Conservation (phyloP, 2,113 vertebrate genomes). For the Sorex araneus region DNA sequence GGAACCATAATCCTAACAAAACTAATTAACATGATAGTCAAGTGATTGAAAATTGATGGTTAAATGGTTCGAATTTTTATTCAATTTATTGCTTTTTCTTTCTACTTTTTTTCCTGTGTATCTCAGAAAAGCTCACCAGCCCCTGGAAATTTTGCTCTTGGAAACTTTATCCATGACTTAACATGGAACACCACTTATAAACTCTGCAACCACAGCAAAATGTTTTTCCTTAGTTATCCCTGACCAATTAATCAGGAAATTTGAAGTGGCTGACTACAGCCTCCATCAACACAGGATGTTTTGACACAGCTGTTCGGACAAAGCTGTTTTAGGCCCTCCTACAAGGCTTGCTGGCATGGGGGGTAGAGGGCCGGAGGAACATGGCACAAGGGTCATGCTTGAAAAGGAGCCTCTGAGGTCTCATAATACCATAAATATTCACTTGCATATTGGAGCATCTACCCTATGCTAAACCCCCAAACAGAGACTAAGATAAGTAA, state of each 20-base stretch:
- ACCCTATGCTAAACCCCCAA: background rate
- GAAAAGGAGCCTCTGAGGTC: conserved; percentile 12
- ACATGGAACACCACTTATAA: conserved; percentile 13
- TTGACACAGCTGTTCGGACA: conserved; percentile 69
- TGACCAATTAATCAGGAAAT: conserved; percentile 65
- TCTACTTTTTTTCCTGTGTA: conserved; percentile 72
- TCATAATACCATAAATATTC: conserved; percentile 26
- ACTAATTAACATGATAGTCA: conserved; percentile 72
- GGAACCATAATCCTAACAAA: conserved; percentile 70
- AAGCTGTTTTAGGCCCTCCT: conserved; percentile 52
- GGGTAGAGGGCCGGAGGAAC: background rate
- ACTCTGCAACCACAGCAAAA: conserved; percentile 12
- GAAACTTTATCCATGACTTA: conserved; percentile 34
- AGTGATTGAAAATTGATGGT: conserved; percentile 78
- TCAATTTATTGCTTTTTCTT: conserved; percentile 72
- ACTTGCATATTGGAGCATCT: background rate
- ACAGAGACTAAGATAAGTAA: background rate
- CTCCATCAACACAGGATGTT: conserved; percentile 75
- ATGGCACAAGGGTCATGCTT: conserved; percentile 17
- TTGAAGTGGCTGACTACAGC: conserved; percentile 50
- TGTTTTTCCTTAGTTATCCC: background rate
- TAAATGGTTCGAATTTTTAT: conserved; percentile 77
- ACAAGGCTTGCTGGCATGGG: background rate
- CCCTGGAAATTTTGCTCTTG: conserved; percentile 43
- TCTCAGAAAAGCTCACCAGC: conserved; percentile 70